Evolutionary conservation across 2,888 invertebrate genomes (phyloP).

Genomic region (Cantharis nigra): DNA sequence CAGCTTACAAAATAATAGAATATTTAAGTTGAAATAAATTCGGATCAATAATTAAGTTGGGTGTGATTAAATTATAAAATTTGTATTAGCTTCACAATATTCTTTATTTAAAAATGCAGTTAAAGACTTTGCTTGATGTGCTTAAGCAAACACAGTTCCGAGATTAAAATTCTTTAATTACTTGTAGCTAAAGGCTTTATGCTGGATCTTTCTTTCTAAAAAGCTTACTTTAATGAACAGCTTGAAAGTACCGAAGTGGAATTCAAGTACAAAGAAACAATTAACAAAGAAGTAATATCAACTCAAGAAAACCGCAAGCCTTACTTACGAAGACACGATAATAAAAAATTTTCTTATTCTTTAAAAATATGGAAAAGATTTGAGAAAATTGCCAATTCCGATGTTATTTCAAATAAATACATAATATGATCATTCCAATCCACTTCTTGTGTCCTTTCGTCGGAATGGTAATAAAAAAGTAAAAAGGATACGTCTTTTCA

Average conservation of each 20-base stretch:
- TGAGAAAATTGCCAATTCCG: not conserved
- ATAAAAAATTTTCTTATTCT: not conserved
- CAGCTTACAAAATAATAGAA: constrained; percentile 19
- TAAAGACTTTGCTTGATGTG: constrained; percentile 21
- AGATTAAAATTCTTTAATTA: constrained; percentile 50
- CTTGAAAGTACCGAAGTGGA: constrained; percentile 49
- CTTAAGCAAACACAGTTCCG: constrained; percentile 31
- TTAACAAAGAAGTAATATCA: constrained; percentile 55
- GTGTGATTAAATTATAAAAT: not conserved
- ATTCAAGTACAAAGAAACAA: constrained; percentile 54
- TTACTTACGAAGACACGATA: not conserved
- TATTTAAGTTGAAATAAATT: constrained; percentile 9
- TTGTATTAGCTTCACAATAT: not conserved
- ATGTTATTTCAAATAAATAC: not conserved
- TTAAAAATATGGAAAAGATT: not conserved
- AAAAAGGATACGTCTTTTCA: constrained; percentile 19
- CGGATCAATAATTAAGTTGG: not conserved
- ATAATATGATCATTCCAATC: not conserved
- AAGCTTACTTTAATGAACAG: constrained; percentile 51
- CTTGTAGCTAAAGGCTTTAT: constrained; percentile 46
- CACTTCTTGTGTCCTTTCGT: not conserved
- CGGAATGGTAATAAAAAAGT: constrained; percentile 11
- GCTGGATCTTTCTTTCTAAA: constrained; percentile 42
- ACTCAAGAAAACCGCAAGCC: constrained; percentile 48
- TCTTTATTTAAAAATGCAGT: constrained; percentile 18